Evolutionary conservation across 1,140 invertebrate species (phyloP).

Genomic region (Leptinotarsa undecemlineata): DNA sequence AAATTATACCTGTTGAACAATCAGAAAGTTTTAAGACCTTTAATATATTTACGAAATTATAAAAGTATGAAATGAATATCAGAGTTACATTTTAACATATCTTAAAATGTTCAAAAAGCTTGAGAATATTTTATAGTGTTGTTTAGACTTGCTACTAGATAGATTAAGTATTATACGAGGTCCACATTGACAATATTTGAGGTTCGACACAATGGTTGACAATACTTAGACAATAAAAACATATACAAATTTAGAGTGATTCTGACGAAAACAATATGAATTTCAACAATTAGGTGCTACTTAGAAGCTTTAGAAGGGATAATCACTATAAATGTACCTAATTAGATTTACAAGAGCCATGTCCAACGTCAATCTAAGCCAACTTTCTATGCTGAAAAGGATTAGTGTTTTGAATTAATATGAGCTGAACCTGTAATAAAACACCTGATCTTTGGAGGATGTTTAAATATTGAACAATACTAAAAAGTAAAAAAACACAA

Average conservation of each 20-base stretch:
- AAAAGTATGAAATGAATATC: neutral
- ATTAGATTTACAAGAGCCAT: conserved; percentile 14
- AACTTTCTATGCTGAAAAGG: conserved; percentile 22
- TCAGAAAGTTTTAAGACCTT: conserved; percentile 7
- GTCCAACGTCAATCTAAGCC: conserved; percentile 14
- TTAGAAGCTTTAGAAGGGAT: conserved; percentile 29
- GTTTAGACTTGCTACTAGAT: neutral
- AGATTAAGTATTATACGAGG: neutral
- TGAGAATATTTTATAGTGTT: neutral
- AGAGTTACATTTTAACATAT: neutral
- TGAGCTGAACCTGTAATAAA: too few relatives aligned
- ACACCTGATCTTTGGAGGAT: too few relatives aligned
- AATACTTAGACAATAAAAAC: conserved; percentile 22
- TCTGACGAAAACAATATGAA: conserved; percentile 11
- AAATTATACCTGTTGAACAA: conserved; percentile 22
- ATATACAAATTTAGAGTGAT: conserved; percentile 16
- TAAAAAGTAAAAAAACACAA: too few relatives aligned
- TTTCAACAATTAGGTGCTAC: conserved; percentile 29
- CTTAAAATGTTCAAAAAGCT: neutral
- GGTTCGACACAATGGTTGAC: conserved; percentile 11
- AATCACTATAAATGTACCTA: conserved; percentile 30
- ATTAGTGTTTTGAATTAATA: neutral
- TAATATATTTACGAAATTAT: conserved; percentile 1
- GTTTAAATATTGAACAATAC: too few relatives aligned
- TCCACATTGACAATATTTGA: conserved; percentile 18